A percentile compares a stretch with the other conserved stretches of the same genome.
Conservation (phyloP, 2,113 vertebrate genomes). For the Heptranchias perlo region DNA sequence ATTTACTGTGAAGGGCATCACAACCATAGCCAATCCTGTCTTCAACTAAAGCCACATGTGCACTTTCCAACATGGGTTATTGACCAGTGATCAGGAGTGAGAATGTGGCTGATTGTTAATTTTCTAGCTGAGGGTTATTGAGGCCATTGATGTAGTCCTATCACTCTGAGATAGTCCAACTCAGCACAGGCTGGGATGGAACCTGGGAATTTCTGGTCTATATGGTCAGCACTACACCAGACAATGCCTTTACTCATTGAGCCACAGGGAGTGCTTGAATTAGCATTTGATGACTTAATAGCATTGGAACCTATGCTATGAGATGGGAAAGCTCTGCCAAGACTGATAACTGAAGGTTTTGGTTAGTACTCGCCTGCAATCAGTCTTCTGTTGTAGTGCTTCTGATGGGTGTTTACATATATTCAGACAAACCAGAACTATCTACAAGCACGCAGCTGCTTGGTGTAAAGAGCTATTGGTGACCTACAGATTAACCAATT, state of each 20-base stretch:
- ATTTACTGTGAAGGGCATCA: neutral
- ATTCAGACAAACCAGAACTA: neutral
- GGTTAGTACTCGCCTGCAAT: no score
- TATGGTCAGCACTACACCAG: neutral
- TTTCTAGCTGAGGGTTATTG: neutral
- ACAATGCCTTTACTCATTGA: neutral
- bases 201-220: neutral
- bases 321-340: neutral
- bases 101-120: neutral
- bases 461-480: neutral
- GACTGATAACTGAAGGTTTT: neutral
- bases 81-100: neutral
- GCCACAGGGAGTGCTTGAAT: neutral
- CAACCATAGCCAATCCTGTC: neutral
- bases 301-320: neutral
- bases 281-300: neutral
- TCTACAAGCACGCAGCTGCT: neutral
- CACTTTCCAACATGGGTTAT: neutral
- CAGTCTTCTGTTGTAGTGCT: no score
- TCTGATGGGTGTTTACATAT: neutral
- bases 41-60: neutral
- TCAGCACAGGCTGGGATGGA: neutral
- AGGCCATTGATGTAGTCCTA: neutral
- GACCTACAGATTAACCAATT: neutral
- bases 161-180: neutral